These are phyloP conservation scores for Miltochrista miniata DNA, from an alignment of 2,888 invertebrate genomes.

Conservation along the genomic window DNA sequence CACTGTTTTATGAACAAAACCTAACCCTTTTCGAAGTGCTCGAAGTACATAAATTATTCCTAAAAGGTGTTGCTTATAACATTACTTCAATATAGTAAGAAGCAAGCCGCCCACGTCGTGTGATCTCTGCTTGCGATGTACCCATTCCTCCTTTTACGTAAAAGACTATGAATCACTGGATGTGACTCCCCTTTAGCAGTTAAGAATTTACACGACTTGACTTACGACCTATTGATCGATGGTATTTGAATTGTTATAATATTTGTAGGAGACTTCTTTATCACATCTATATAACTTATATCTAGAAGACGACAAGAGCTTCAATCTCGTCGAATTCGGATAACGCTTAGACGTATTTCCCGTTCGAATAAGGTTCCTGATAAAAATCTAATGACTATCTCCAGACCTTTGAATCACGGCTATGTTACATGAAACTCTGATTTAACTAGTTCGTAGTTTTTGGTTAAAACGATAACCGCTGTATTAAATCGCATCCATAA, in stretches of 20 bases:
- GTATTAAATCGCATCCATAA: no score
- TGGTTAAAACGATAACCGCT: no score
- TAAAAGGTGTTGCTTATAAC: conserved; percentile 16
- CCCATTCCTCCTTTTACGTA: conserved; percentile 47
- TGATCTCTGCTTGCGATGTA: conserved; percentile 59
- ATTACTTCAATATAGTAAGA: conserved; percentile 23
- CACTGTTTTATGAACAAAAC: neutral
- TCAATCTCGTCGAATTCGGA: no score
- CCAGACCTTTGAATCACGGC: no score
- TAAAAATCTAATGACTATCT: no score
- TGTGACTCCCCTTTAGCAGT: conserved; percentile 12
- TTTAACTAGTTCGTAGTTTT: no score
- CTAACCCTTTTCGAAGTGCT: neutral
- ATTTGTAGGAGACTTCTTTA: neutral
- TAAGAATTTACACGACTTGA: conserved; percentile 17
- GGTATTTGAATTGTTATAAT: neutral
- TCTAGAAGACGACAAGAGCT: no score
- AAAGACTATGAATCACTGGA: conserved; percentile 41
- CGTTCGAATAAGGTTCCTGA: no score
- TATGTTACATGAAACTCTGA: no score
- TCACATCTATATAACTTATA: no score
- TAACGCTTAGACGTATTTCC: no score
- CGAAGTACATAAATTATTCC: conserved; percentile 1
- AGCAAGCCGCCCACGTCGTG: conserved; percentile 63
- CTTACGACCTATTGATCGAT: conserved; percentile 4